These are phyloP conservation scores for Nebria brevicollis DNA, from an alignment of 2,888 invertebrate species.

Conservation along the genomic window DNA sequence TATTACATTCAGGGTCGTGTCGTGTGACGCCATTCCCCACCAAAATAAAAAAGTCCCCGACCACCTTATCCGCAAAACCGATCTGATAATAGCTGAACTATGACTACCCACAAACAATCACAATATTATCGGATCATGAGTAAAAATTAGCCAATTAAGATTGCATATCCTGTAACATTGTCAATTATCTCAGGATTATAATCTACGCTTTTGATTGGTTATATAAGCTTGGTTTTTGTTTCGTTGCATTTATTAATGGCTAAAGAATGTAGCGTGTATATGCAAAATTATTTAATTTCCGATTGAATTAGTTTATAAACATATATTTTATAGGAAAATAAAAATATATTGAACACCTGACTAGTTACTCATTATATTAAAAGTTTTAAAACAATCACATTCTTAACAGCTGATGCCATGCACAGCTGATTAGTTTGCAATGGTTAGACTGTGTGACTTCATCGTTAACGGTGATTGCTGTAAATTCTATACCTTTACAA, in stretches of 20 bases:
- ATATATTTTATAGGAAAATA: no score
- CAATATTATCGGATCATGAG: neutral
- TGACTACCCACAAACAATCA: neutral
- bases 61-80: neutral
- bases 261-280: no score
- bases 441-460: neutral
- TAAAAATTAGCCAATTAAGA: neutral
- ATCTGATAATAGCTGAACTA: neutral
- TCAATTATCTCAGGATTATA: neutral
- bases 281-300: no score
- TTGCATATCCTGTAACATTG: neutral
- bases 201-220: neutral
- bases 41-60: neutral
- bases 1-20: neutral
- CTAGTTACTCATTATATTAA: no score
- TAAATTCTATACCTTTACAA: neutral
- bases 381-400: neutral
- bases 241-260: neutral
- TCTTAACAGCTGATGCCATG: conserved; percentile 1
- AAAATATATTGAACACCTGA: no score
- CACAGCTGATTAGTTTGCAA: neutral
- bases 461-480: conserved; percentile 9
- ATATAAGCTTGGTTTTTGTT: neutral
- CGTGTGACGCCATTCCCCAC: neutral
- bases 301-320: no score